These are phyloP conservation scores for Brachyhypopomus occidentalis DNA, from an alignment of 2,113 vertebrate species.

Conservation along the genomic window DNA sequence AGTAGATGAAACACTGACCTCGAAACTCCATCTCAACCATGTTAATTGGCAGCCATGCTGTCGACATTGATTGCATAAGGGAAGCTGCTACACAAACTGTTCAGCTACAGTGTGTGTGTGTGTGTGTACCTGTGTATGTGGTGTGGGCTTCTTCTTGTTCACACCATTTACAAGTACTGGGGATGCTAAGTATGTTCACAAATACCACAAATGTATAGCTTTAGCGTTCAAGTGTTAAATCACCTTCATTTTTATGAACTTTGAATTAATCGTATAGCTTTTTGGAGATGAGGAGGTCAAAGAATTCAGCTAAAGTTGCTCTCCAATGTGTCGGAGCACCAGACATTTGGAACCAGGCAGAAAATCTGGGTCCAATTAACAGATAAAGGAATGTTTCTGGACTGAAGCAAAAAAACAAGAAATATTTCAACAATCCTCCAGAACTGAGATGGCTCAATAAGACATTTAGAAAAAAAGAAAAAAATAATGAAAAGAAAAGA, in stretches of 20 bases:
- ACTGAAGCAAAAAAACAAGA: neutral
- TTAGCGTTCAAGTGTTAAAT: neutral
- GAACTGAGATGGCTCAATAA: slow-evolving; percentile 55
- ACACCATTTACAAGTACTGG: neutral
- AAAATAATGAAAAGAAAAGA: slow-evolving; percentile 24
- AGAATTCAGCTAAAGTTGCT: neutral
- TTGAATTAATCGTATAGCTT: neutral
- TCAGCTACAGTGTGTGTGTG: neutral
- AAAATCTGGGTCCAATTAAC: slow-evolving; percentile 36
- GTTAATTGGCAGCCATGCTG: neutral
- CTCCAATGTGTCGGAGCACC: neutral
- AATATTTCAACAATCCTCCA: slow-evolving; percentile 36
- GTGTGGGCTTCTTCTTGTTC: neutral
- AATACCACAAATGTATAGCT: neutral
- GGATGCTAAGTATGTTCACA: too few species aligned
- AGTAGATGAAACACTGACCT: neutral
- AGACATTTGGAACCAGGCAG: slow-evolving; percentile 39
- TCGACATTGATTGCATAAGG: neutral
- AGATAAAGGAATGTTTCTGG: slow-evolving; percentile 48
- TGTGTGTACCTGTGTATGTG: neutral
- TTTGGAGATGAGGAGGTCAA: neutral
- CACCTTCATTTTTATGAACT: neutral
- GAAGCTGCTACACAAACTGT: neutral
- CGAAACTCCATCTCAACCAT: neutral
- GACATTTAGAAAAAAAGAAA: slow-evolving; percentile 9